Base-by-base conservation (phyloP, 2,113 vertebrate genomes). In the Carlito syrichta region DNA sequence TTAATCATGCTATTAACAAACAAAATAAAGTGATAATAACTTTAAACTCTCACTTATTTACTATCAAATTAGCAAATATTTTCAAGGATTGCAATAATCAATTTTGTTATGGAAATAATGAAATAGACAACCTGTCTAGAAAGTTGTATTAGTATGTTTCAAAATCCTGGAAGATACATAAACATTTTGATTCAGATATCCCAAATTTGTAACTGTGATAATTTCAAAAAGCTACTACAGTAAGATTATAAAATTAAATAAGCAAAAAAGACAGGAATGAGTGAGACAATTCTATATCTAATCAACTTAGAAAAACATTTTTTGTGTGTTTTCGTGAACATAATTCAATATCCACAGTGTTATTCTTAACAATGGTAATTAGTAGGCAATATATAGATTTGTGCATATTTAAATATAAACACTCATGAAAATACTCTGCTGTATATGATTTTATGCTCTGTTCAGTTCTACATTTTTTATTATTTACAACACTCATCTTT, bases 61-160 rank as follows among this genome's bases (percentile, higher is more conserved):
- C 13, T 60, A 77, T 85, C 23, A 92, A 92, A 84, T 93, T 82
- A 89, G 23, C 12, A 85, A 84, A 90, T 85, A 91, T 90, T 84
- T 94, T 81, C 58, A 92, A 82, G 35, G 2, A 50, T 94, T 62
- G 35, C 48, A 62, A 86, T 78, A 83, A 83, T 32, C 35, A 62
- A 11, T 84, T 68, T 83, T 96, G 1, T 30, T 10, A 76, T 66
- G 13, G 14, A 90, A 85, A 45, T 38, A 19, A 76, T 90, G 30
- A 94, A 85, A 92, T 54, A 27, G 30, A 14, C 1, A 82, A 52
- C 3, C 5, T 85, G 1, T 58, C 56, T 89, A 85, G 19, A 95
- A 48, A 63, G 3, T 40, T 56, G 0, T 79, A 58, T 63, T 27
- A 71, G 13, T 69, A 43, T 17, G 68, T 35, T 45, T 89, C 1